Conservation (phyloP, 37 sponge, comb jelly and placozoan species). For the Agelas oroides region DNA sequence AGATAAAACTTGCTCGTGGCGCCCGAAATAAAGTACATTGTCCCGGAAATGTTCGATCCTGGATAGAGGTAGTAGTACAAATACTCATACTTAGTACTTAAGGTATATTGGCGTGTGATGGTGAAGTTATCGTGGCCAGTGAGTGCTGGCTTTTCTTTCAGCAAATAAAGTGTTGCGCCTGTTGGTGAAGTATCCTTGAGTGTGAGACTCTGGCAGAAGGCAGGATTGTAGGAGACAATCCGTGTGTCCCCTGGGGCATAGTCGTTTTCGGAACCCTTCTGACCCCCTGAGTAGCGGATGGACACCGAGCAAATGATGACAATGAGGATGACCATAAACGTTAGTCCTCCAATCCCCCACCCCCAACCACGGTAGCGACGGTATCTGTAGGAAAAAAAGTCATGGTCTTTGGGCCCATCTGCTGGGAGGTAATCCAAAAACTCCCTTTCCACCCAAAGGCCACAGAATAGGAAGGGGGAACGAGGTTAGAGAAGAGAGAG, state of each 20-base stretch:
- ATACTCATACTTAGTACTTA: not conserved
- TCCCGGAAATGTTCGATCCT: not conserved
- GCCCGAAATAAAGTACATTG: not conserved
- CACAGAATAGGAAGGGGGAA: no score
- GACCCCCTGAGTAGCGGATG: not conserved
- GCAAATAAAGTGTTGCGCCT: conserved; percentile 29
- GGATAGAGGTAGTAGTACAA: conserved; percentile 49
- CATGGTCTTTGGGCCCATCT: no score
- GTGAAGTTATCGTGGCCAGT: conserved; percentile 1
- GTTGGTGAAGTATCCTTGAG: not conserved
- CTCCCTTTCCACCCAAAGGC: no score
- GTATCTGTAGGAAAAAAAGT: not conserved
- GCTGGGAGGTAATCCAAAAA: not conserved
- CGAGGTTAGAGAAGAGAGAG: no score
- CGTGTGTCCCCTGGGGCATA: conserved; percentile 37
- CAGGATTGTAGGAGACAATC: not conserved
- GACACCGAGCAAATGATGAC: not conserved
- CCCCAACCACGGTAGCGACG: conserved; percentile 7
- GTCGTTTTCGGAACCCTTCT: not conserved
- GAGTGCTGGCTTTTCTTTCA: conserved; percentile 11
- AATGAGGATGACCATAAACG: not conserved
- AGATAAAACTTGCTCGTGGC: not conserved
- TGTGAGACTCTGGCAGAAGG: conserved; percentile 18
- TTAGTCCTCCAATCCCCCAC: not conserved
- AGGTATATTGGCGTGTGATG: not conserved